Evolutionary conservation across 1,140 invertebrate genomes (phyloP), one percentile per base, ranked within the genome.

Genomic region (Carposina sasakii): DNA sequence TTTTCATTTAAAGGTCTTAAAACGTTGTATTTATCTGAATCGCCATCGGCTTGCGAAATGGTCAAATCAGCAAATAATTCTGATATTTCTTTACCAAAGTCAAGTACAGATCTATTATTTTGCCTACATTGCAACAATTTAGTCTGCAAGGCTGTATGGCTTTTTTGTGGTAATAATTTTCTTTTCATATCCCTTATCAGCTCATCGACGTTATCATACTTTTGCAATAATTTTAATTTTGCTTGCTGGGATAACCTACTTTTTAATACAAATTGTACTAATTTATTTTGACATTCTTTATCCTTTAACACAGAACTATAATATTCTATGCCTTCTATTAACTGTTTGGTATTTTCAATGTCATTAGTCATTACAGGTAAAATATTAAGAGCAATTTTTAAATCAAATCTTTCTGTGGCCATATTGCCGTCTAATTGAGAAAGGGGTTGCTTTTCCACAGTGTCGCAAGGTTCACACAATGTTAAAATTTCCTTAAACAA

Each of bases 221-320:
- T 47, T 13, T 13, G 15, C 16, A 3, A 19, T 12, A 54, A 20
- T 40, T 39, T 36, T 12, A 54, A 30, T 26, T 48, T 54, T 2
- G 40, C 52, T 2, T 26, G 24, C 20, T 54, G 46, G 0, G 52
- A 54, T 13, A 49, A 24, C 12, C 46, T 48, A 15, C 24, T 49
- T 26, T 54, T 54, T 46, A 54, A 41, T 15, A 54, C 42, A 34
- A 54, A 54, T 9, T 54, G 46, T 16, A 54, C 44, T 6, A 48
- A 24, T 48, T n/a, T n/a, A n/a, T n/a, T n/a, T n/a, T n/a, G n/a
- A n/a, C n/a, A n/a, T n/a, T n/a, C n/a, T n/a, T n/a, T n/a, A n/a
- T n/a, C n/a, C n/a, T n/a, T n/a, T n/a, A n/a, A n/a, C n/a, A n/a
- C n/a, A n/a, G n/a, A n/a, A n/a, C n/a, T n/a, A n/a, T n/a, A n/a